These are phyloP conservation scores for Idris sp. DNA, from an alignment of 1,140 invertebrate genomes.

Conservation along the genomic window DNA sequence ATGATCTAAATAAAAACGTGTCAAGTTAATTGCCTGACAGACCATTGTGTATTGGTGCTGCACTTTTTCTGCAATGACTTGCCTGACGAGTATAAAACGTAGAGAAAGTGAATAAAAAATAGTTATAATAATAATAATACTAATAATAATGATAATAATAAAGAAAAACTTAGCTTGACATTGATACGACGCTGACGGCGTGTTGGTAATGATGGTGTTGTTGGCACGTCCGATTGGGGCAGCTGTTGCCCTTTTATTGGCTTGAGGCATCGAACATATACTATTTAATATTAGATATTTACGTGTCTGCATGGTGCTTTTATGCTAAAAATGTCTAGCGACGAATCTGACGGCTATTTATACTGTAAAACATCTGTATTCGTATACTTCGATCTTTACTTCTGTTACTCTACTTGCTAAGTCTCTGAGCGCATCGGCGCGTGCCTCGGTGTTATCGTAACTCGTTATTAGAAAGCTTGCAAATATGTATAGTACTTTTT, in stretches of 20 bases:
- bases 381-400: slow-evolving; percentile 64
- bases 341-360: slow-evolving; percentile 63
- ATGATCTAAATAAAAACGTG: too few relatives aligned
- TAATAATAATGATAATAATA: too few relatives aligned
- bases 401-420: slow-evolving; percentile 65
- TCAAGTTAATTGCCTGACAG: slow-evolving; percentile 27
- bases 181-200: slow-evolving; percentile 66
- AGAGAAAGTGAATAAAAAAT: too few relatives aligned
- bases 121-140: too few relatives aligned
- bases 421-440: slow-evolving; percentile 68
- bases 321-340: slow-evolving; percentile 71
- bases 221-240: slow-evolving; percentile 71
- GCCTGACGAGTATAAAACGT: slow-evolving; percentile 41
- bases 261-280: slow-evolving; percentile 73
- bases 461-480: slow-evolving; percentile 74
- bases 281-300: slow-evolving; percentile 65
- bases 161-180: slow-evolving; percentile 56
- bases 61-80: slow-evolving; percentile 40
- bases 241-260: slow-evolving; percentile 65
- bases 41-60: slow-evolving; percentile 29
- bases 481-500: slow-evolving; percentile 66
- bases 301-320: slow-evolving; percentile 74
- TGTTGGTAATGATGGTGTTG: slow-evolving; percentile 68
- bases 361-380: slow-evolving; percentile 64
- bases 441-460: slow-evolving; percentile 69